phyloP scores from a whole-genome alignment of 2,113 vertebrate species.

The Ameiurus melas region DNA sequence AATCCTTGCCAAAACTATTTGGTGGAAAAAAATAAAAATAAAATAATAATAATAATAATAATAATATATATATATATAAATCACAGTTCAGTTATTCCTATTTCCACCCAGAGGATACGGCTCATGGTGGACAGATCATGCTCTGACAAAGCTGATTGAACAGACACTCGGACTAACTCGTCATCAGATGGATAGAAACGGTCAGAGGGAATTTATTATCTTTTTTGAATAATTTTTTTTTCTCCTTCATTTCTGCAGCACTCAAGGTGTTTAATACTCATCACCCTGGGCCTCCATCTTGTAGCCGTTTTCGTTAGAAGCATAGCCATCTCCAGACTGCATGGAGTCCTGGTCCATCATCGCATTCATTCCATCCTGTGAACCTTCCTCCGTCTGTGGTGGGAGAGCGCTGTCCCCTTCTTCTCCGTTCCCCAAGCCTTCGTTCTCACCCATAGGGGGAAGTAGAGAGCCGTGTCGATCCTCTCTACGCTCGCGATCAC shows the following conservation, averaged over 20 bases:
- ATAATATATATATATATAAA: fast-evolving
- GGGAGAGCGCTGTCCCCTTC: conserved; percentile 62
- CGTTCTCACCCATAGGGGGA: conserved; percentile 63
- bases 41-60: too few species aligned
- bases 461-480: conserved; percentile 66
- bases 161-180: neutral
- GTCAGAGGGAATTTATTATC: neutral
- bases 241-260: neutral
- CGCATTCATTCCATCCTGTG: conserved; percentile 79
- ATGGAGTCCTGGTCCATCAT: conserved; percentile 79
- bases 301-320: conserved; percentile 88
- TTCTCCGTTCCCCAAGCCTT: conserved; percentile 67
- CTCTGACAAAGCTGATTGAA: neutral
- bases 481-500: conserved; percentile 71
- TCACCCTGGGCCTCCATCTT: conserved; percentile 80
- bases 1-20: neutral
- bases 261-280: conserved; percentile 69
- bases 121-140: conserved; percentile 18
- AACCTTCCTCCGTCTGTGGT: conserved; percentile 72
- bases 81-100: conserved; percentile 26
- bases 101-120: conserved; percentile 3
- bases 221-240: neutral
- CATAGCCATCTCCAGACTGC: conserved; percentile 79
- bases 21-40: neutral
- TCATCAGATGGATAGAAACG: neutral